phyloP scores from a whole-genome alignment of 2,113 vertebrate genomes.

The Cathartes aura region DNA sequence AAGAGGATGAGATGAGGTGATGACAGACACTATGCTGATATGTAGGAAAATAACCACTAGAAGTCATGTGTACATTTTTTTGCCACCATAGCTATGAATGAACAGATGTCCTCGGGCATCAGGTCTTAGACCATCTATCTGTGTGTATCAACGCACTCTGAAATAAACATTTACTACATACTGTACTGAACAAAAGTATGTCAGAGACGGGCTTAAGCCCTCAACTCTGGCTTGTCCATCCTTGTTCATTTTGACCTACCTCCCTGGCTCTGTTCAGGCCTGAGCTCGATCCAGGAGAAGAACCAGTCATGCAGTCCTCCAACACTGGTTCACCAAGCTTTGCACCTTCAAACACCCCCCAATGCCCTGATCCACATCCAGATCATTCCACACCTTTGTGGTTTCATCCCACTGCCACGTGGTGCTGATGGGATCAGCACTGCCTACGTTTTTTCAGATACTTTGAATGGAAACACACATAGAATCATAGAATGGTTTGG shows the following conservation, averaged over 20 bases:
- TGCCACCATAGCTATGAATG: not conserved
- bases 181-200: not conserved
- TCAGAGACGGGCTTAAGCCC: not conserved
- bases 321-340: not conserved
- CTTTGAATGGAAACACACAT: not conserved
- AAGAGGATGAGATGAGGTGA: not conserved
- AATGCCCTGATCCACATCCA: not conserved
- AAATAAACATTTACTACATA: not conserved
- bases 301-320: not conserved
- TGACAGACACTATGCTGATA: not conserved
- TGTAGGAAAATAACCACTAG: not conserved
- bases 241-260: not conserved
- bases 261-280: not conserved
- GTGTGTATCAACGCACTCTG: not conserved
- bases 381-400: not conserved
- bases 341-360: not conserved
- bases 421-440: not conserved
- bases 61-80: not conserved
- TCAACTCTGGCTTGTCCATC: not conserved
- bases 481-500: not conserved
- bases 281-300: not conserved
- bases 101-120: not conserved
- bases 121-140: not conserved
- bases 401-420: not conserved
- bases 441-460: not conserved